Evolutionary conservation across 2,113 vertebrate genomes (phyloP).

Genomic region (Isichthys henryi): DNA sequence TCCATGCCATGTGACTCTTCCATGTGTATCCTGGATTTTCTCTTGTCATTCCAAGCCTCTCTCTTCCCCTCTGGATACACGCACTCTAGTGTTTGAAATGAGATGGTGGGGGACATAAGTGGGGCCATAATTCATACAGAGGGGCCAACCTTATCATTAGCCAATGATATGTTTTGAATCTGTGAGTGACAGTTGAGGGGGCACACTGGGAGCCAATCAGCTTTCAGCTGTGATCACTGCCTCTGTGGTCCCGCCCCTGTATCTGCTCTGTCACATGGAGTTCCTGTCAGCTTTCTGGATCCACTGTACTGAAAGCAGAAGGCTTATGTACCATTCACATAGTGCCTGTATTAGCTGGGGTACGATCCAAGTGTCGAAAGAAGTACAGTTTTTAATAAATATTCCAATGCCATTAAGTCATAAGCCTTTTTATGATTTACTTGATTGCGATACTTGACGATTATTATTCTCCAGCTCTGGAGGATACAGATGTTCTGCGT

Average conservation of each 20-base stretch:
- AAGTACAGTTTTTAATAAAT: neutral
- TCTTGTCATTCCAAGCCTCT: neutral
- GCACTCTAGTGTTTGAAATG: neutral
- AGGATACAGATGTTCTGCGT: slow-evolving; percentile 2
- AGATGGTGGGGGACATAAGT: neutral
- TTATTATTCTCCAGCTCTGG: neutral
- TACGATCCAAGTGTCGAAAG: neutral
- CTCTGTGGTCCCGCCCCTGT: neutral
- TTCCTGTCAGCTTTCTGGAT: neutral
- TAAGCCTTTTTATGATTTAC: neutral
- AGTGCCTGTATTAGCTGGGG: neutral
- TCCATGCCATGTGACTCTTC: neutral
- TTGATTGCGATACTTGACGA: neutral
- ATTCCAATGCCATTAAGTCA: neutral
- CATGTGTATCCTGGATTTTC: neutral
- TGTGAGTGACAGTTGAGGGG: neutral
- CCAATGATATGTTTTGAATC: neutral
- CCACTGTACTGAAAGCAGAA: neutral
- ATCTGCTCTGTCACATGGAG: neutral
- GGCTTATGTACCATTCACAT: neutral
- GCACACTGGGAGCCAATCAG: neutral
- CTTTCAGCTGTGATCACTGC: neutral
- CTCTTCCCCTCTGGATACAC: neutral
- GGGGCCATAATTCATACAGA: neutral
- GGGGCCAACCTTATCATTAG: neutral